phyloP scores from a whole-genome alignment of 1,140 invertebrate species.

The Babylonia areolata region DNA sequence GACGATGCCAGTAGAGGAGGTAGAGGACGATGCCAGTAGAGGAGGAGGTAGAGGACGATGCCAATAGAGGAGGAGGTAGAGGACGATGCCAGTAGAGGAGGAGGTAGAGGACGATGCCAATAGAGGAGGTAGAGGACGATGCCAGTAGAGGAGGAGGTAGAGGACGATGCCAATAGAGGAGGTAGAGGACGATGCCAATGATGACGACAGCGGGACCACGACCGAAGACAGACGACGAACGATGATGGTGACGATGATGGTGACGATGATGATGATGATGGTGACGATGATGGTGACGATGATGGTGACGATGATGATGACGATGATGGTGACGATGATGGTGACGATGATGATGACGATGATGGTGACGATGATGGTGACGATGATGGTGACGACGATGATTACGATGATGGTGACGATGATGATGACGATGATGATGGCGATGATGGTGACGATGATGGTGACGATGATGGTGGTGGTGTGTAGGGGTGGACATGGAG shows the following conservation, averaged over 20 bases:
- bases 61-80: no score
- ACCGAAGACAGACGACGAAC: background rate
- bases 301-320: no score
- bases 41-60: no score
- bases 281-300: background rate
- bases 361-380: background rate
- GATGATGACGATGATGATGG: background rate
- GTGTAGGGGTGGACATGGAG: constrained; percentile 58
- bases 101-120: no score
- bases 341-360: background rate
- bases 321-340: background rate
- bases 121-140: no score
- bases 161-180: no score
- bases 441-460: background rate
- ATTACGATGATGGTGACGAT: background rate
- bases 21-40: no score
- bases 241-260: background rate
- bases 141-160: no score
- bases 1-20: no score
- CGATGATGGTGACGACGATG: background rate
- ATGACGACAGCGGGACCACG: background rate
- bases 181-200: background rate
- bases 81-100: no score
- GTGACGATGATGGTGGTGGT: background rate
- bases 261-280: background rate